phyloP scores from a whole-genome alignment of 1,140 invertebrate genomes.

The Hycleus phaleratus region DNA sequence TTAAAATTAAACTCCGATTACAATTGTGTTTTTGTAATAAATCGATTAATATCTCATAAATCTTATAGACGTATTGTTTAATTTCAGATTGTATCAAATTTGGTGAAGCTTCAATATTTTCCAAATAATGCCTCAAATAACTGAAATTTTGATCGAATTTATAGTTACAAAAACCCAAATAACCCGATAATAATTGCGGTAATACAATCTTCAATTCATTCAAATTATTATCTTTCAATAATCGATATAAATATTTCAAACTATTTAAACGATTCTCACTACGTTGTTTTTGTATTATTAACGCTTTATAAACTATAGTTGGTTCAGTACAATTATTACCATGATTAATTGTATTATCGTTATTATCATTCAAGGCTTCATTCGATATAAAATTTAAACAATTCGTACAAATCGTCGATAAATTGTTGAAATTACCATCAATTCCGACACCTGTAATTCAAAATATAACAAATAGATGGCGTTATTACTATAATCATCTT shows the following conservation, averaged over 20 bases:
- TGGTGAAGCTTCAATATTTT: slow-evolving; percentile 42
- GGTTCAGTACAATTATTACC: neutral
- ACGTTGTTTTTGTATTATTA: slow-evolving; percentile 41
- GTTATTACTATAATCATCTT: neutral
- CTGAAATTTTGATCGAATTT: slow-evolving; percentile 33
- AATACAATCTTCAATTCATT: slow-evolving; percentile 42
- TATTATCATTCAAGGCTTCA: neutral
- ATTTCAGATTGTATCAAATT: slow-evolving; percentile 41
- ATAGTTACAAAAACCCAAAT: slow-evolving; percentile 49
- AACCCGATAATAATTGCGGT: slow-evolving; percentile 52
- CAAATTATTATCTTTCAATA: slow-evolving; percentile 11
- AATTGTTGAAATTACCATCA: too few relatives aligned
- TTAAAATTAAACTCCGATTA: slow-evolving; percentile 21
- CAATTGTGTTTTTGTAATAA: slow-evolving; percentile 20
- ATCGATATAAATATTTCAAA: slow-evolving; percentile 11
- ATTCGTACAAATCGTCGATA: too few relatives aligned
- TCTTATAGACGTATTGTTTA: slow-evolving; percentile 41
- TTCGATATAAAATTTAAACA: too few relatives aligned
- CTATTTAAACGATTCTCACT: slow-evolving; percentile 46
- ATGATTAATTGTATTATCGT: neutral
- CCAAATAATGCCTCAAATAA: slow-evolving; percentile 46
- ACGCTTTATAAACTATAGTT: neutral
- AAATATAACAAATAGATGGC: too few relatives aligned
- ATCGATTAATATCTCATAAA: slow-evolving; percentile 39
- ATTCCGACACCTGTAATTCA: too few relatives aligned